phyloP scores from a whole-genome alignment of 1,140 invertebrate genomes.

The Camponotus vicinus region DNA sequence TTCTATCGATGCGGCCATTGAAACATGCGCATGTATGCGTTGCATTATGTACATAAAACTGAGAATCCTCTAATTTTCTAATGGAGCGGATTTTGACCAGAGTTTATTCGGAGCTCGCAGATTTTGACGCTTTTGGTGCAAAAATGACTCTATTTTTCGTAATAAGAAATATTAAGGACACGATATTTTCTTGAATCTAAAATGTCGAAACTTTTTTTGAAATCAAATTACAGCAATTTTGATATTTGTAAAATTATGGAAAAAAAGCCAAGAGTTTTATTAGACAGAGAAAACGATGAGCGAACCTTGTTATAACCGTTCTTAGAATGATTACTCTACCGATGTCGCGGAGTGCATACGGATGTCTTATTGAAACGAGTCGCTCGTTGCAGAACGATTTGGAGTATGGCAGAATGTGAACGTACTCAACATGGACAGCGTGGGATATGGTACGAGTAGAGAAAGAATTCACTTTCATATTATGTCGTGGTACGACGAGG shows the following conservation, averaged over 20 bases:
- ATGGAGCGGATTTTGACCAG: slow-evolving; percentile 13
- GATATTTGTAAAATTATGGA: not conserved
- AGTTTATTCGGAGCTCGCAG: not conserved
- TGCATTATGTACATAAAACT: not conserved
- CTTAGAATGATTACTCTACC: not conserved
- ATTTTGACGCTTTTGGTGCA: not conserved
- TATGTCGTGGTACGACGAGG: slow-evolving; percentile 75
- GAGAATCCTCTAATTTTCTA: not conserved
- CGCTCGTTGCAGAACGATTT: slow-evolving; percentile 74
- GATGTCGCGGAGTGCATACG: not conserved
- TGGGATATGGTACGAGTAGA: slow-evolving; percentile 47
- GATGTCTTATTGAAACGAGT: slow-evolving; percentile 19
- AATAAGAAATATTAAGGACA: not conserved
- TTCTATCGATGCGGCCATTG: slow-evolving; percentile 6
- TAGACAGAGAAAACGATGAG: not conserved
- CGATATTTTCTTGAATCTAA: not conserved
- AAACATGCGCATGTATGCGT: not conserved
- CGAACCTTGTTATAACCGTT: not conserved
- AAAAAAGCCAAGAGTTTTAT: not conserved
- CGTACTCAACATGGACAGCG: slow-evolving; percentile 65
- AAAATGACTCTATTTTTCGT: not conserved
- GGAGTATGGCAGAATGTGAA: slow-evolving; percentile 77
- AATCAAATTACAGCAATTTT: not conserved
- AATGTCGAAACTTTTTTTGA: not conserved
- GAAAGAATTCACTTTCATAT: slow-evolving; percentile 76